These are phyloP conservation scores for Murina feae DNA, from an alignment of 2,113 vertebrate species.

Conservation along the genomic window DNA sequence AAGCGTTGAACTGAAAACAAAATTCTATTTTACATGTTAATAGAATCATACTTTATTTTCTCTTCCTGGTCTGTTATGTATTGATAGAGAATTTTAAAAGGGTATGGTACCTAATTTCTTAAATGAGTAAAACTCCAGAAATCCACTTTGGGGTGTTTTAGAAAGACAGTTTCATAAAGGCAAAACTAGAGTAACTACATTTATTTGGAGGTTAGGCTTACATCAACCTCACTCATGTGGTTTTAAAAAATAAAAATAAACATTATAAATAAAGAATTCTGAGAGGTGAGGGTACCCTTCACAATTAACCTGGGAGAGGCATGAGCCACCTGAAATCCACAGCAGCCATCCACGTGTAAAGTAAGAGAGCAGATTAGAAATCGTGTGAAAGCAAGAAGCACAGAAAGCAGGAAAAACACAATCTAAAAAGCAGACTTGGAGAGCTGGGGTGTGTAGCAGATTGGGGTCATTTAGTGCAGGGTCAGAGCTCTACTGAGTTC, in stretches of 20 bases:
- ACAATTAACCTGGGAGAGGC: not conserved
- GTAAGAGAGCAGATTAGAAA: not conserved
- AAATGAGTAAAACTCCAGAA: slow-evolving; percentile 26
- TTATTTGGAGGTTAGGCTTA: not conserved
- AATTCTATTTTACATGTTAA: not conserved
- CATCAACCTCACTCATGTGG: not conserved
- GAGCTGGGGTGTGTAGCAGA: not conserved
- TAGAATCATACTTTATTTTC: not conserved
- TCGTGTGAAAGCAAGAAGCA: not conserved
- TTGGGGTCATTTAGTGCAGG: not conserved
- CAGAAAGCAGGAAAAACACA: not conserved
- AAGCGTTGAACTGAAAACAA: not conserved
- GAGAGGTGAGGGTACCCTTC: not conserved
- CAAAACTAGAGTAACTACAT: not conserved
- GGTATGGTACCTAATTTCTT: not conserved
- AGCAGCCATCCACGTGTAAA: not conserved
- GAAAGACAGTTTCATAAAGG: not conserved
- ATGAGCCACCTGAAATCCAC: not conserved
- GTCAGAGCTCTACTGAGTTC: not conserved
- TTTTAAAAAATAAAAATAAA: not conserved
- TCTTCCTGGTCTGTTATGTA: not conserved
- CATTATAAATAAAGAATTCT: not conserved
- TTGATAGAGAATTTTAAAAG: slow-evolving; percentile 11
- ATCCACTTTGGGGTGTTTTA: not conserved
- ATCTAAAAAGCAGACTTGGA: not conserved